Base-by-base conservation (phyloP, 1,140 invertebrate genomes). In the Diorhabda elongata region DNA sequence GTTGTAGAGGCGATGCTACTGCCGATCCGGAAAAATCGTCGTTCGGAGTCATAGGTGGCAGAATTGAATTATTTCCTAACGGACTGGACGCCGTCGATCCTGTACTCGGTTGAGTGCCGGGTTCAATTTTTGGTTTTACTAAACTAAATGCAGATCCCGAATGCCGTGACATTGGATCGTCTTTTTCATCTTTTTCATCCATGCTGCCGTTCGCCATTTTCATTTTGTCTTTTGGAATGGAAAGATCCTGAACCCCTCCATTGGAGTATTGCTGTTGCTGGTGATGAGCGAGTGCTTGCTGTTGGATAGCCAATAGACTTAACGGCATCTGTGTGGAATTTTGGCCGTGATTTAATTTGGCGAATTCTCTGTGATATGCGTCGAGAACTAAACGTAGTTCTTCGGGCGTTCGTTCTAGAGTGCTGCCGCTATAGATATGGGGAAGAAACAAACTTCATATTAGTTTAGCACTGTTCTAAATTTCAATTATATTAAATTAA, bases 321-420 rank as follows among this genome's bases (percentile, higher is more conserved):
- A 89, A 73, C 65, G 87, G 84, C 71, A 87, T 84, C 74, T 81
- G 83, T 52, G 85, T 85, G 66, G 85, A 84, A 71, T 84, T 83
- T 72, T 86, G 85, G 71, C 76, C 84, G 64, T 87, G 87, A 76
- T 93, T 93, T 63, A 97, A 82, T 79, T 96, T 95, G 76, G 92
- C 90, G 5, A 97, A 84, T 81, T 97, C 95, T 56, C 94, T 87
- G 77, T 95, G 93, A 80, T 96, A 96, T n/a, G 94, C 92, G 74
- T 96, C 93, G 8, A 97, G 82, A 0, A 93, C 93, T 84, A 96
- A 84, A 69, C 96, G 87, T 77, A 96, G 93, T 52, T 94, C 92
- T 71, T 97, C 94, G 74, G 89, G 90, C 64, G 90, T 90, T 69
- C 90, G 86, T 69, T 90, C 92, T 76, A 91, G 89, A 69, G 85